Percentiles rank a stretch among this genome's conserved stretches.
phyloP scores from a whole-genome alignment of 2,888 invertebrate genomes.

The Xanthia icteritia region DNA sequence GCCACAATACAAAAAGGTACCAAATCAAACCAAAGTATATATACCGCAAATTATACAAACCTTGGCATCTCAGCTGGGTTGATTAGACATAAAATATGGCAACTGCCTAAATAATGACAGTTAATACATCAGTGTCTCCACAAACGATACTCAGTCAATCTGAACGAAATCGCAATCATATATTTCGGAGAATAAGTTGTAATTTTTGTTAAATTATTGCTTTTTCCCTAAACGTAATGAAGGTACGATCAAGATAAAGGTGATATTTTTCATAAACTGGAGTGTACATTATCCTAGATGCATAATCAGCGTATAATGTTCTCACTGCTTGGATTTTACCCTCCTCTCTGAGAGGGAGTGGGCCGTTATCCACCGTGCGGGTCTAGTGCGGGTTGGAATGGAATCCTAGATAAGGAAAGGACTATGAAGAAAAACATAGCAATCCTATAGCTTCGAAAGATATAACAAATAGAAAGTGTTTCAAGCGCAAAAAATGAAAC shows the following conservation, averaged over 20 bases:
- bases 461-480: slow-evolving; percentile 7
- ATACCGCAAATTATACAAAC: slow-evolving; percentile 21
- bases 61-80: slow-evolving; percentile 16
- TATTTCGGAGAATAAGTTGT: slow-evolving; percentile 32
- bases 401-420: too few relatives aligned
- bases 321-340: too few relatives aligned
- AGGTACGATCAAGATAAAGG: neutral
- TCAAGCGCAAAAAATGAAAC: neutral
- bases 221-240: slow-evolving; percentile 28
- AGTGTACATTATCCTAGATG: too few relatives aligned
- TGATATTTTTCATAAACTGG: too few relatives aligned
- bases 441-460: too few relatives aligned
- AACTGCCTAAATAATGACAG: slow-evolving; percentile 37
- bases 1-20: neutral
- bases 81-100: slow-evolving; percentile 50
- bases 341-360: too few relatives aligned
- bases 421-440: too few relatives aligned
- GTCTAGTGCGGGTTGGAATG: too few relatives aligned
- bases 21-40: neutral
- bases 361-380: too few relatives aligned
- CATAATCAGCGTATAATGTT: too few relatives aligned
- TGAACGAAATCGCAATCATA: slow-evolving; percentile 32
- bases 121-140: slow-evolving; percentile 55
- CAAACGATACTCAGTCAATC: slow-evolving; percentile 40
- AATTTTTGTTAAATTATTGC: neutral